Evolutionary conservation across 2,113 vertebrate genomes (phyloP).

Genomic region (Macrotis lagotis): DNA sequence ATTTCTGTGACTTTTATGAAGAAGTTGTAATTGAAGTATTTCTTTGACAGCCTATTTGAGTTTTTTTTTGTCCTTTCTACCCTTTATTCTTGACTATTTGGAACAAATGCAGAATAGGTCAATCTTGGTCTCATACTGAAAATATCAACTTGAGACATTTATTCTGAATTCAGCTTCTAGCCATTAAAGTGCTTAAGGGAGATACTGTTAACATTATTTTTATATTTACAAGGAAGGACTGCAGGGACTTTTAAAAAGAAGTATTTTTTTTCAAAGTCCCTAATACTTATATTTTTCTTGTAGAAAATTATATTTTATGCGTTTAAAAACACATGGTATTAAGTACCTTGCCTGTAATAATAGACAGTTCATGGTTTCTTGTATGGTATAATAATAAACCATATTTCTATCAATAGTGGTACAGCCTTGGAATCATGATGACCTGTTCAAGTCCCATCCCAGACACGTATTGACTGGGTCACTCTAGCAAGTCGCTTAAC

Average conservation of each 20-base stretch:
- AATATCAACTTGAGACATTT: slow-evolving; percentile 75
- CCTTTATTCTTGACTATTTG: slow-evolving; percentile 40
- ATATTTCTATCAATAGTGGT: neutral
- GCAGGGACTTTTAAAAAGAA: slow-evolving; percentile 69
- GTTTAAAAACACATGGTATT: slow-evolving; percentile 46
- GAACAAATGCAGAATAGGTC: slow-evolving; percentile 68
- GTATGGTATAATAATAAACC: neutral
- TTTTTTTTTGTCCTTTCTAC: slow-evolving; percentile 26
- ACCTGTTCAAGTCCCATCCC: neutral
- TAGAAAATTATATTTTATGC: slow-evolving; percentile 59
- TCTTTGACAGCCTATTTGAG: slow-evolving; percentile 27
- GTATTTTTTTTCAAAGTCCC: slow-evolving; percentile 64
- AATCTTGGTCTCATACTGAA: slow-evolving; percentile 68
- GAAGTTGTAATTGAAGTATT: slow-evolving; percentile 34
- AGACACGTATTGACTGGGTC: neutral
- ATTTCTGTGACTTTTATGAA: slow-evolving; percentile 30
- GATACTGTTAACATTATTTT: neutral
- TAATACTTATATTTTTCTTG: slow-evolving; percentile 59
- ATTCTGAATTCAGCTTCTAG: slow-evolving; percentile 75
- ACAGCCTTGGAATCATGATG: neutral
- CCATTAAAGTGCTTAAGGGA: slow-evolving; percentile 75
- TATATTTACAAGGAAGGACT: slow-evolving; percentile 53
- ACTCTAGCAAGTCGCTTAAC: neutral
- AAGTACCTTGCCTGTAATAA: slow-evolving; percentile 64
- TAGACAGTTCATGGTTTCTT: slow-evolving; percentile 43